Evolutionary conservation across 2,888 invertebrate species (phyloP), one percentile per base, ranked within the genome.

Genomic region (Polydrusus cervinus): DNA sequence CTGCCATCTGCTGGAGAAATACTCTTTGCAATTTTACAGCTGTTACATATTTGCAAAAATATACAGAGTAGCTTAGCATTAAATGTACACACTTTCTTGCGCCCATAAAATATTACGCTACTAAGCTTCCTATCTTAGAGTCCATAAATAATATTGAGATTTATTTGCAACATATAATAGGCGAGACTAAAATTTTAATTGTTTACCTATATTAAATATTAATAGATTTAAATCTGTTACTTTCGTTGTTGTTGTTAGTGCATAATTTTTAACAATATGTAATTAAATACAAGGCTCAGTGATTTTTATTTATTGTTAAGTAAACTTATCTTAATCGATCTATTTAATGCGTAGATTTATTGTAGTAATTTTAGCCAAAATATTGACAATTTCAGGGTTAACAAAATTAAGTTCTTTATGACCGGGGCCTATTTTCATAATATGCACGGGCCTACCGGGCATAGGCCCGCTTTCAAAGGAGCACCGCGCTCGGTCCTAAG

Each of bases 251-350:
- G 14, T 45, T 45, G 47, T 25, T 34, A 64, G 49, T 47, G 25
- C 45, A 49, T 47, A 49, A 64, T n/a, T 62, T 47, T 20, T 38
- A 18, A 13, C 20, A 61, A 18, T 61, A 30, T 43, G 20, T 18
- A 62, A 62, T 62, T 62, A 62, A 62, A 14, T 64, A 64, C 64
- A 64, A 64, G 64, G 64, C 30, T 16, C 10, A 25, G 47, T 47
- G 47, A 64, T 38, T 60, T 38, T 18, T 40, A 38, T 60, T 38
- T 38, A 38, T 7, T 60, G 16, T 60, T 38, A 14, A 38, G 0
- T 38, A 40, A 60, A 60, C 40, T 5, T 38, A 38, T 60, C 11
- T 60, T 34, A 34, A 34, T 34, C 1, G 34, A 34, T 34, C 34
- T 34, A 34, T 34, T 34, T 34, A 6, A 7, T 8, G 7, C 7